Evolutionary conservation across 2,797 vertebrate genomes (phyloP), one percentile per base, ranked within the genome.

Genomic region (Moxostoma hubbsi): DNA sequence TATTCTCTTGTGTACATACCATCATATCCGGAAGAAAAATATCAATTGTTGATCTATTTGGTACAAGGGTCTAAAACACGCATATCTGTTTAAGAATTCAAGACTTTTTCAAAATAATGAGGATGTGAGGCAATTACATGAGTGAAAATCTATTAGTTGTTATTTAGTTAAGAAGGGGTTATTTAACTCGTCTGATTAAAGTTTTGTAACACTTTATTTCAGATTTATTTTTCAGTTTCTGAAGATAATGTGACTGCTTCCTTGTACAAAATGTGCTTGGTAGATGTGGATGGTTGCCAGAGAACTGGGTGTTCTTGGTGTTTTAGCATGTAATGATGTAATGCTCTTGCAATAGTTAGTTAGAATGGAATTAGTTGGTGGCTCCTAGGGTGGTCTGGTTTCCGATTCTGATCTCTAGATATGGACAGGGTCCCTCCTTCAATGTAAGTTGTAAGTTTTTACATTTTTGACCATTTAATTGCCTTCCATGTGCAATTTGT

Each of bases 41-140:
- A 63, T 70, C 76, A 70, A 70, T 78, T 46, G 59, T 6, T 7
- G 57, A 61, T 45, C 57, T n/a, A 51, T 69, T 51, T 69, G 49
- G 24, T 51, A 10, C 9, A 69, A 11, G 62, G 36, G 11, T 9
- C n/a, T 61, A 13, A 7, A 57, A 10, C 13, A 24, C 45, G 6
- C 5, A 11, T 2, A 50, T 73, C 47, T 13, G 68, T 45, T 59
- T 6, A 5, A 11, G 16, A 53, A 13, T 67, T 46, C 2, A 58
- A 46, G 9, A 5, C 11, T n/a, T 4, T 47, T 16, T 5, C 10
- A 8, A 61, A 73, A 51, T 12, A 15, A 10, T 4, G 11, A 55
- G n/a, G n/a, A 24, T 58, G 55, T 18, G 24, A 24, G 24, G 24
- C 24, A 24, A 24, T 24, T 24, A 24, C 24, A 2, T 2, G 24